Evolutionary conservation across 2,113 vertebrate species (phyloP), one percentile per base, ranked within the genome.

Genomic region (Danionella cerebrum): DNA sequence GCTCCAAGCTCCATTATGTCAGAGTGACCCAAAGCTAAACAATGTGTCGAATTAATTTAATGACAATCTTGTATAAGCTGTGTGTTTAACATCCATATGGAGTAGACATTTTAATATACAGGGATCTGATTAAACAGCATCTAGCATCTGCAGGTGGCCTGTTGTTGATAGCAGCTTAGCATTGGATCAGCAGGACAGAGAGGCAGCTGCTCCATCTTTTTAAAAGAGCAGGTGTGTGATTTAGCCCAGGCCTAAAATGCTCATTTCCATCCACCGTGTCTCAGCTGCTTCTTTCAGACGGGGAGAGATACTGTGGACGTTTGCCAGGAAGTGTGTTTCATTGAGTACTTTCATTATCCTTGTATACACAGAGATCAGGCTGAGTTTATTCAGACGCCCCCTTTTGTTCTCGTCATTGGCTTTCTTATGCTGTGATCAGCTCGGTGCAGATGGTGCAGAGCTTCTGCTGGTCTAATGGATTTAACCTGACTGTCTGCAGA

Each of bases 381-480:
- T 11, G 39, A 41, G 16, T 13, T 36, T n/a, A 57, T 36, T 24
- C 41, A 24, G 29, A 29, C 27, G n/a, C n/a, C n/a, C 18, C 12
- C 27, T 27, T 54, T 7, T 4, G 1, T 59, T 25, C 11, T 42
- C 6, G 19, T 54, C 52, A 36, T 18, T 67, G 65, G 39, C 65
- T 36, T 27, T 24, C 9, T 27, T 36, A 42, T 51, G 21, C 16
- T 51, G 48, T 71, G 55, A n/a, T n/a, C n/a, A 71, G 47, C 65
- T 29, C 36, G 29, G 74, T 38, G 45, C 77, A 74, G 69, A 76
- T 72, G 77, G 74, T 42, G 7, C 3, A 13, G 7, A 62, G 31
- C 57, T 35, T 64, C 52, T 38, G 48, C 62, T 60, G 35, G 36
- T 41, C 66, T 70, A 72, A 74, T 74, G 59, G 67, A 42, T 70